These are phyloP conservation scores for Centropus bengalensis DNA, from an alignment of 2,113 vertebrate species.

Conservation along the genomic window DNA sequence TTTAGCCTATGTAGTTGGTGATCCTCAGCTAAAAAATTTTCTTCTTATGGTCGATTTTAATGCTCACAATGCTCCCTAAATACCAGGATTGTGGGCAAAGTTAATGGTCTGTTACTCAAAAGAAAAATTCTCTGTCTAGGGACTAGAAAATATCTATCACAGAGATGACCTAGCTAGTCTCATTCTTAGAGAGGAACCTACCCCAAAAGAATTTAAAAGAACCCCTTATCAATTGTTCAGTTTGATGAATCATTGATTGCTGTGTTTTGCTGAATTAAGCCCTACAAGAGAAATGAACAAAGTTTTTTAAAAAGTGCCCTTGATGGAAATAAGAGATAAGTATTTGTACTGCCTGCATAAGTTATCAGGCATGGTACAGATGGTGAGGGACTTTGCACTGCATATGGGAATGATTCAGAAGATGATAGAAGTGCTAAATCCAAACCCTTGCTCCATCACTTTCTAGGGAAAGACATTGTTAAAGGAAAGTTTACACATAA, in stretches of 20 bases:
- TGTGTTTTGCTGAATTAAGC: background rate
- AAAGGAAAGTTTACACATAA: constrained; percentile 20
- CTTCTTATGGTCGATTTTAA: background rate
- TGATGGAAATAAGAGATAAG: background rate
- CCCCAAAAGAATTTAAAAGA: background rate
- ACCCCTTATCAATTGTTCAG: background rate
- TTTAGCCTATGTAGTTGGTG: background rate
- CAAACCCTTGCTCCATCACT: constrained; percentile 25
- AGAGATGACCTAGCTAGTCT: background rate
- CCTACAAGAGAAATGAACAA: background rate
- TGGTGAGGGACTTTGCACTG: constrained; percentile 56
- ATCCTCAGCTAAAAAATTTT: background rate
- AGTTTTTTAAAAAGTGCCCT: background rate
- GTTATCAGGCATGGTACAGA: constrained; percentile 43
- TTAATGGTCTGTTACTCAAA: background rate
- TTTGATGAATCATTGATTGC: background rate
- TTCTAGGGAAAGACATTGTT: constrained; percentile 26
- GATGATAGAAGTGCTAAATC: constrained; percentile 54
- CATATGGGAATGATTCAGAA: constrained; percentile 63
- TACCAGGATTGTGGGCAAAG: background rate
- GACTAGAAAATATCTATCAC: background rate
- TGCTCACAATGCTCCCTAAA: background rate
- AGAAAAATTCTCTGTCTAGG: background rate
- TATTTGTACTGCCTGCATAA: constrained; percentile 36
- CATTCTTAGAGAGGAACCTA: background rate